phyloP scores from a whole-genome alignment of 2,888 invertebrate genomes.

The Choristoneura rosaceana region DNA sequence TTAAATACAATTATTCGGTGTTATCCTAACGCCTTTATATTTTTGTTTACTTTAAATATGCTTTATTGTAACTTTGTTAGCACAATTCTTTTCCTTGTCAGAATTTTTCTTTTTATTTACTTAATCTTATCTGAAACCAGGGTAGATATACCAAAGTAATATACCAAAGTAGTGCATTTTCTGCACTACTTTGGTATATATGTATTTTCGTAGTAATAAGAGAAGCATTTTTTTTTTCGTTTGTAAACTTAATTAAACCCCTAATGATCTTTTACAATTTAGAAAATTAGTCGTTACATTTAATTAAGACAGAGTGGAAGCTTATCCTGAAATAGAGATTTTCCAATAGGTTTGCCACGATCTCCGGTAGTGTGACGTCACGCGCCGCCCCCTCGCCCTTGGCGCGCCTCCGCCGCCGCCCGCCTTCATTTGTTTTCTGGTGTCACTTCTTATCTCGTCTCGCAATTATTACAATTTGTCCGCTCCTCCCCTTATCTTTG shows the following conservation, averaged over 20 bases:
- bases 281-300: background rate
- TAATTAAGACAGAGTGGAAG: background rate
- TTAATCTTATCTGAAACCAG: background rate
- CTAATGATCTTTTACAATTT: background rate
- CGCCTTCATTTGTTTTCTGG: conserved; percentile 85
- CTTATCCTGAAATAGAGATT: background rate
- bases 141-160: no score
- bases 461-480: conserved; percentile 86
- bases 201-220: no score
- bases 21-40: conserved; percentile 40
- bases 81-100: conserved; percentile 32
- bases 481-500: conserved; percentile 84
- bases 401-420: conserved; percentile 60
- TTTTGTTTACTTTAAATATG: conserved; percentile 36
- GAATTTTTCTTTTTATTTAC: background rate
- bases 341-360: conserved; percentile 12
- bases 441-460: conserved; percentile 85
- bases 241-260: background rate
- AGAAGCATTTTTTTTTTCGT: background rate
- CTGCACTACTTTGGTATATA: background rate
- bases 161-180: no score
- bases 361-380: conserved; percentile 67
- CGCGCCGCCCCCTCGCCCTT: conserved; percentile 55
- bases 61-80: conserved; percentile 26
- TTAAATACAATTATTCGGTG: conserved; percentile 56